Evolutionary conservation across 2,888 invertebrate species (phyloP).

Genomic region (Limnephilus lunatus): DNA sequence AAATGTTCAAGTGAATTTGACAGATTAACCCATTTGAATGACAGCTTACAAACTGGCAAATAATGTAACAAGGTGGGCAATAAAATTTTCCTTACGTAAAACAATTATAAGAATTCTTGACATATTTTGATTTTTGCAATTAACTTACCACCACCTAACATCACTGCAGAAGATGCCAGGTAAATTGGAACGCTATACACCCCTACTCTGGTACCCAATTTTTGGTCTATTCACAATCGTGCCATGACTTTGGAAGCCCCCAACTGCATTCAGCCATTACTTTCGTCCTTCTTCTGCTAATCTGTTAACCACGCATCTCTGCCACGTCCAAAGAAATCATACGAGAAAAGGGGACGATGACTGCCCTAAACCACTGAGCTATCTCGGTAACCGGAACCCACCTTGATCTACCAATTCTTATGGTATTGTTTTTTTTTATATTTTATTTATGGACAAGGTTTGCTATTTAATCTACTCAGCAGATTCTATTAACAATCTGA

Average conservation of each 20-base stretch:
- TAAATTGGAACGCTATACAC: neutral
- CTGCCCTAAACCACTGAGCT: too few species aligned
- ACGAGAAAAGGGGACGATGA: too few species aligned
- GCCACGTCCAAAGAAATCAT: too few species aligned
- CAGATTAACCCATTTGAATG: neutral
- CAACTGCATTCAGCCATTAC: neutral
- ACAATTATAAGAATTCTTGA: neutral
- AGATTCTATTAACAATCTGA: too few species aligned
- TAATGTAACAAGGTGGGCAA: neutral
- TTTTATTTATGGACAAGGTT: neutral
- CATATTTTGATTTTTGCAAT: neutral
- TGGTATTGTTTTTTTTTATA: neutral
- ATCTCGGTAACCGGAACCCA: too few species aligned
- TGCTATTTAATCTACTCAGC: too few species aligned
- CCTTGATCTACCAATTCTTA: too few species aligned
- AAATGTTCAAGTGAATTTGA: slow-evolving; percentile 3
- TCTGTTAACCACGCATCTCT: too few species aligned
- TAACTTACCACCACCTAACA: neutral
- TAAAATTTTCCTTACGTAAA: neutral
- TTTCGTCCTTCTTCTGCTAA: too few species aligned
- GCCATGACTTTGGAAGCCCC: neutral
- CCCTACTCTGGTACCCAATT: neutral
- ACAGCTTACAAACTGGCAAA: neutral
- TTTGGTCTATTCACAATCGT: neutral
- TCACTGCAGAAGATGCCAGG: neutral